Evolutionary conservation across 2,888 invertebrate species (phyloP).

Genomic region (Nycteola revayana): DNA sequence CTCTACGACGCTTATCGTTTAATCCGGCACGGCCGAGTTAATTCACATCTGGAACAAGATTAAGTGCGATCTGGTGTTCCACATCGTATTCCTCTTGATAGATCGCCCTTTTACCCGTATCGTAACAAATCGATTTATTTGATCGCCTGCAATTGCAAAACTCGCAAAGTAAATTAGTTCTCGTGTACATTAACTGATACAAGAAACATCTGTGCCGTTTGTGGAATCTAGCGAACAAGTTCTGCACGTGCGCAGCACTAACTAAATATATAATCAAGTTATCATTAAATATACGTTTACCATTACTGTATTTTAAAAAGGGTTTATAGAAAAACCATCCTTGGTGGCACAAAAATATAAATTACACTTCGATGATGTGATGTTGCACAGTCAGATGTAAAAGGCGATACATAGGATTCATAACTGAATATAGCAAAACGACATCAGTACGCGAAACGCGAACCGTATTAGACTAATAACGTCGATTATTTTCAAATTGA

Average conservation of each 20-base stretch:
- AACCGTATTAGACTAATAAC: slow-evolving; percentile 46
- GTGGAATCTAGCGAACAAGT: slow-evolving; percentile 38
- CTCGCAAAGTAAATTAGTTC: slow-evolving; percentile 41
- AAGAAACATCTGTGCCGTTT: slow-evolving; percentile 35
- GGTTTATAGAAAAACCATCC: too few relatives aligned
- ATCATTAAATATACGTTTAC: too few relatives aligned
- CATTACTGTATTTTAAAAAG: too few relatives aligned
- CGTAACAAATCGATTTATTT: slow-evolving; percentile 59
- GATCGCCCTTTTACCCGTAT: slow-evolving; percentile 54
- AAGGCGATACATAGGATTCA: too few relatives aligned
- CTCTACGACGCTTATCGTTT: slow-evolving; percentile 29
- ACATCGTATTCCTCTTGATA: slow-evolving; percentile 54
- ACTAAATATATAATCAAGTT: too few relatives aligned
- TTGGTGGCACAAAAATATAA: too few relatives aligned
- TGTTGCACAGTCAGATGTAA: too few relatives aligned
- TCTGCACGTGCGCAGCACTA: slow-evolving; percentile 37
- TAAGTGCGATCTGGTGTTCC: slow-evolving; percentile 40
- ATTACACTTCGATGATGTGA: too few relatives aligned
- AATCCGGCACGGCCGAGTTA: slow-evolving; percentile 33
- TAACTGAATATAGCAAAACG: slow-evolving; percentile 27
- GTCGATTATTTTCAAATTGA: slow-evolving; percentile 57
- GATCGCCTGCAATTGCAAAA: slow-evolving; percentile 51
- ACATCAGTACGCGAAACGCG: slow-evolving; percentile 36
- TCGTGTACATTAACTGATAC: slow-evolving; percentile 45
- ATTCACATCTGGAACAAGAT: slow-evolving; percentile 50